Evolutionary conservation across 2,113 vertebrate genomes (phyloP).

Genomic region (Chiloscyllium plagiosum): DNA sequence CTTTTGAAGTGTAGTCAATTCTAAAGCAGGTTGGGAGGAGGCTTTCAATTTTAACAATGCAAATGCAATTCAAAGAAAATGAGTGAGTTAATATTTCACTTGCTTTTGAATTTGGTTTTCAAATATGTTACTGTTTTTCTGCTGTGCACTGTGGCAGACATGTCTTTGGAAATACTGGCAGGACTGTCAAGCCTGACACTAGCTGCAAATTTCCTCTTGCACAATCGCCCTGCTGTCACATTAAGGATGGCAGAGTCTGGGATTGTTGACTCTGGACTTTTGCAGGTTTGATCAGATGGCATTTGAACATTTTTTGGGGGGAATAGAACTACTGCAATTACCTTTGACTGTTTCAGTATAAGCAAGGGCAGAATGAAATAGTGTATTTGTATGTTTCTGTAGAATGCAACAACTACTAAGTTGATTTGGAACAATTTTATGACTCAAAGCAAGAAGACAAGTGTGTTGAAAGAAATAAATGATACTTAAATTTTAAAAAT

Average conservation of each 20-base stretch:
- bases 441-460: not conserved
- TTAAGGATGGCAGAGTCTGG: no score
- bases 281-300: no score
- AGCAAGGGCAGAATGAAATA: not conserved
- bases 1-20: not conserved
- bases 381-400: not conserved
- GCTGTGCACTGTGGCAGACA: not conserved
- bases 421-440: not conserved
- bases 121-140: not conserved
- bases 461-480: not conserved
- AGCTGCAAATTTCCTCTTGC: no score
- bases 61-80: not conserved
- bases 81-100: not conserved
- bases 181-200: no score
- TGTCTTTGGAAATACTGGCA: no score
- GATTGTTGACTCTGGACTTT: no score
- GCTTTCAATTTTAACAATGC: not conserved
- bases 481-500: not conserved
- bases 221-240: no score
- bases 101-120: not conserved
- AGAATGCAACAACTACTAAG: not conserved
- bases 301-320: no score
- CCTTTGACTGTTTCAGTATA: not conserved
- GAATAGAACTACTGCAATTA: no score
- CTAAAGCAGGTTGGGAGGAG: not conserved